A percentile compares a stretch with the other conserved stretches of the same genome.
These are phyloP conservation scores for Hippocampus abdominalis DNA, from an alignment of 2,113 vertebrate species.

Conservation along the genomic window DNA sequence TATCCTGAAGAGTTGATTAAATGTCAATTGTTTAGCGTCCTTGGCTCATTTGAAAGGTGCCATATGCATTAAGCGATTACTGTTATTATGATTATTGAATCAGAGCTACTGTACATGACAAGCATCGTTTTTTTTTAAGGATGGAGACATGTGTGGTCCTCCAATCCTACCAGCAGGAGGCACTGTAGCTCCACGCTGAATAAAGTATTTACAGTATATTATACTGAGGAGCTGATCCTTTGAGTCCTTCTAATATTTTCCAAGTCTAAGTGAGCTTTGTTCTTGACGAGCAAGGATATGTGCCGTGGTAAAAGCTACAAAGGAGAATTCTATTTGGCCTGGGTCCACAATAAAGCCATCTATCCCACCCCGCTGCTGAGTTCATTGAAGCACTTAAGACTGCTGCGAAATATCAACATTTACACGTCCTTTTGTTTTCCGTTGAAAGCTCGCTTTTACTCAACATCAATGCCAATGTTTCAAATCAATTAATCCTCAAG, in stretches of 20 bases:
- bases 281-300: constrained; percentile 51
- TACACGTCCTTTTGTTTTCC: background rate
- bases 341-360: constrained; percentile 17
- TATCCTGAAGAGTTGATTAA: no score
- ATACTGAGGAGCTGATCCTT: background rate
- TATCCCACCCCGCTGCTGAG: constrained; percentile 8
- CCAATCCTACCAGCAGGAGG: constrained; percentile 54
- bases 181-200: constrained; percentile 61
- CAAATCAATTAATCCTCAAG: background rate
- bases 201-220: background rate
- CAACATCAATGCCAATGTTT: background rate
- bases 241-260: constrained; percentile 33
- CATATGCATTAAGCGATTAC: background rate
- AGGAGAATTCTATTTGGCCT: constrained; percentile 38
- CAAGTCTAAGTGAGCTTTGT: constrained; percentile 39
- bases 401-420: background rate
- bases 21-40: no score
- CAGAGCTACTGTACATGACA: constrained; percentile 7
- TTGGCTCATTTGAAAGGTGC: no score
- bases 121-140: background rate
- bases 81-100: background rate
- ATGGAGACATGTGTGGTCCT: background rate
- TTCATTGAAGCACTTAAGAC: constrained; percentile 17
- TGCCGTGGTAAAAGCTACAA: constrained; percentile 52
- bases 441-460: background rate